A percentile compares a stretch with the other conserved stretches of the same genome.
Evolutionary conservation across 2,888 invertebrate species (phyloP).

Genomic region (Coenonympha arcania): DNA sequence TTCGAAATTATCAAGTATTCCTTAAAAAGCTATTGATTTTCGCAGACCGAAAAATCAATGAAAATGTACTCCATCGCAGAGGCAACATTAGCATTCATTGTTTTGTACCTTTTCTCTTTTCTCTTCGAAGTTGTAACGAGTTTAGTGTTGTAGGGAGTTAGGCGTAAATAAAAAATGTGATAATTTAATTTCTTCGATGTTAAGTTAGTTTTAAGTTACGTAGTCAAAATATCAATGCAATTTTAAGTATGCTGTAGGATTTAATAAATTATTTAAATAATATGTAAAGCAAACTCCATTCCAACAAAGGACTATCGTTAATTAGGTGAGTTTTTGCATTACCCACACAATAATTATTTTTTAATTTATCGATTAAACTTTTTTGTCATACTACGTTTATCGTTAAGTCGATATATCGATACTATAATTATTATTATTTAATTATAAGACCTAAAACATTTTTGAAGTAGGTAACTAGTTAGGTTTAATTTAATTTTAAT

Average conservation of each 20-base stretch:
- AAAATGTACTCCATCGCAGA: slow-evolving; percentile 70
- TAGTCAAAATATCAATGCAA: slow-evolving; percentile 65
- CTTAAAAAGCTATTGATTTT: slow-evolving; percentile 19
- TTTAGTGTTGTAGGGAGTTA: slow-evolving; percentile 48
- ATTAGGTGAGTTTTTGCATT: slow-evolving; percentile 13
- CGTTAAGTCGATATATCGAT: too few species aligned
- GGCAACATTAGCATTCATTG: slow-evolving; percentile 63
- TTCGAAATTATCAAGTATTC: neutral
- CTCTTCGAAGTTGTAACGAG: slow-evolving; percentile 67
- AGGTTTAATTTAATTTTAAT: too few species aligned
- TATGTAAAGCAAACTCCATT: slow-evolving; percentile 9
- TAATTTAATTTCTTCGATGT: slow-evolving; percentile 40
- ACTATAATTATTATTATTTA: too few species aligned
- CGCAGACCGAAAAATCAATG: slow-evolving; percentile 26
- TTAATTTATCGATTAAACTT: neutral
- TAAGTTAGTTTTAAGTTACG: slow-evolving; percentile 46
- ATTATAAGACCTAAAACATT: too few species aligned
- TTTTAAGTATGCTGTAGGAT: slow-evolving; percentile 21
- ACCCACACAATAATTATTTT: neutral
- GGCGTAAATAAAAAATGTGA: slow-evolving; percentile 54
- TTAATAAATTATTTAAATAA: slow-evolving; percentile 15
- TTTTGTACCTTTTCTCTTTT: slow-evolving; percentile 65
- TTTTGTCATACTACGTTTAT: neutral
- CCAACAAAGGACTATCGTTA: slow-evolving; percentile 8
- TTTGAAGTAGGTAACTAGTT: too few species aligned